phyloP scores from a whole-genome alignment of 1,140 invertebrate species.

The Hypsibius dujardini region DNA sequence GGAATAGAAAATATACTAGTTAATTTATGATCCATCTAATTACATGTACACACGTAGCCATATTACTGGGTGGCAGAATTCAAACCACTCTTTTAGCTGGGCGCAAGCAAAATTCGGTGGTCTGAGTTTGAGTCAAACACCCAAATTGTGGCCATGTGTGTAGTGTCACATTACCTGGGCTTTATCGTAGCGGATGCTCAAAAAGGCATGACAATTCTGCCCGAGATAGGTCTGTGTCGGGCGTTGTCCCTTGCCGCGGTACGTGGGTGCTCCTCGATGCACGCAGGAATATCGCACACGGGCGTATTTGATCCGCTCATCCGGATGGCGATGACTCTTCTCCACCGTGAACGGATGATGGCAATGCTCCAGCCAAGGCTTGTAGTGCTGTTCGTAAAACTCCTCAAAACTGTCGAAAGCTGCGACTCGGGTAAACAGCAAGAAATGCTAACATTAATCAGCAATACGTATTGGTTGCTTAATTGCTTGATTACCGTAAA shows the following conservation, averaged over 20 bases:
- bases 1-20: too few relatives aligned
- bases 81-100: too few relatives aligned
- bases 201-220: not conserved
- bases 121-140: too few relatives aligned
- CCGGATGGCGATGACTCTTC: not conserved
- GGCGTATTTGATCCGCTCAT: not conserved
- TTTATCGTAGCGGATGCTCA: not conserved
- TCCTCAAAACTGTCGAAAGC: not conserved
- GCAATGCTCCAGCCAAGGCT: not conserved
- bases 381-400: not conserved
- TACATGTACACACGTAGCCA: too few relatives aligned
- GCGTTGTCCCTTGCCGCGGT: not conserved
- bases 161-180: not conserved
- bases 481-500: too few relatives aligned
- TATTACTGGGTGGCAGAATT: too few relatives aligned
- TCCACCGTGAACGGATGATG: not conserved
- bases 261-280: not conserved
- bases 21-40: too few relatives aligned
- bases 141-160: too few relatives aligned
- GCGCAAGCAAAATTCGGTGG: too few relatives aligned
- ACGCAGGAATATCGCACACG: constrained; percentile 1
- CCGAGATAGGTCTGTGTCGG: not conserved
- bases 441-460: too few relatives aligned
- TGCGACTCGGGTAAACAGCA: not conserved
- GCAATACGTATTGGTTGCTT: too few relatives aligned